Percentiles rank a stretch among this genome's conserved stretches.
phyloP scores from a whole-genome alignment of 1,140 invertebrate genomes.

The Scaptodrosophila lebanonensis region DNA sequence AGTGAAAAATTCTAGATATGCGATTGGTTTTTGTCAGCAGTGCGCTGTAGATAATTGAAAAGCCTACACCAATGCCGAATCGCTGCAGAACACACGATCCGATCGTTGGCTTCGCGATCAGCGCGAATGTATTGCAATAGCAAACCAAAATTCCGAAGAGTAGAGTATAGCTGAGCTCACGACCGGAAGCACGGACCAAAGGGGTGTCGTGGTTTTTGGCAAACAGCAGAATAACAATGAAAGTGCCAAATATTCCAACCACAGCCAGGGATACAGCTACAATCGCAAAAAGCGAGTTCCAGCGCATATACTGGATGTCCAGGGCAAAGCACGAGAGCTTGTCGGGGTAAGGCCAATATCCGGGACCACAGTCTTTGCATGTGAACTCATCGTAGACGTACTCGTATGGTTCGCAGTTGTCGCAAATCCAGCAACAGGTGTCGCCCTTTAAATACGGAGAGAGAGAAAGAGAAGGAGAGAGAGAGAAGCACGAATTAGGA shows the following conservation, averaged over 20 bases:
- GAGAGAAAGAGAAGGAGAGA: no score
- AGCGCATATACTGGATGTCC: constrained; percentile 76
- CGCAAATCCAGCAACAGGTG: constrained; percentile 88
- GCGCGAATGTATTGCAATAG: constrained; percentile 81
- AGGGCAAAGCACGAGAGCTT: constrained; percentile 80
- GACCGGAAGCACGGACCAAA: constrained; percentile 88
- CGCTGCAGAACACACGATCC: constrained; percentile 84
- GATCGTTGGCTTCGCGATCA: constrained; percentile 84
- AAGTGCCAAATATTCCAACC: constrained; percentile 83
- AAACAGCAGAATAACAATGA: constrained; percentile 82
- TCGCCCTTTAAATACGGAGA: constrained; percentile 78
- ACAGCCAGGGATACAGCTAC: constrained; percentile 82
- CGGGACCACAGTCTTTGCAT: constrained; percentile 82
- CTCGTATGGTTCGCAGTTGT: constrained; percentile 83
- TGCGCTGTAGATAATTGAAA: constrained; percentile 90
- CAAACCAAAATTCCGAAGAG: constrained; percentile 80
- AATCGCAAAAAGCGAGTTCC: constrained; percentile 83
- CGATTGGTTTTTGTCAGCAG: constrained; percentile 91
- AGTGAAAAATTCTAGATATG: constrained; percentile 89
- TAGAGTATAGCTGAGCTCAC: constrained; percentile 89
- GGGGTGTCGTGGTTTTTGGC: constrained; percentile 87
- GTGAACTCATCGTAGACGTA: constrained; percentile 84
- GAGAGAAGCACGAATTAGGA: no score
- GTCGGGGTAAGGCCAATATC: constrained; percentile 81
- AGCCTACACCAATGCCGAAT: constrained; percentile 86